phyloP scores from a whole-genome alignment of 2,888 invertebrate genomes.

The Tridacna crocea region DNA sequence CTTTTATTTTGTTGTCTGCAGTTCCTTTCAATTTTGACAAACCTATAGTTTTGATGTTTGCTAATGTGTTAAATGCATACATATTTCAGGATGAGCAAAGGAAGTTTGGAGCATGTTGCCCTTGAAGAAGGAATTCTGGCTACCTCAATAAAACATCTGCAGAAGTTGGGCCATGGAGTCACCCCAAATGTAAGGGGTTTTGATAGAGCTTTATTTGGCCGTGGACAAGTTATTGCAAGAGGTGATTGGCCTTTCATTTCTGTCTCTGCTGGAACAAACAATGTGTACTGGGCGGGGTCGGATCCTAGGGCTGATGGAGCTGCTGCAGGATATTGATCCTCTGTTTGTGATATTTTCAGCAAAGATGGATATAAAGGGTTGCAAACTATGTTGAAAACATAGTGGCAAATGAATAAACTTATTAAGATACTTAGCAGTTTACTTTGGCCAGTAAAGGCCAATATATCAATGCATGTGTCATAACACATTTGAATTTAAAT shows the following conservation, averaged over 20 bases:
- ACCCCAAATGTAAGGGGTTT: slow-evolving; percentile 64
- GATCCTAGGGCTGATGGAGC: slow-evolving; percentile 81
- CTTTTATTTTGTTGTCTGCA: no score
- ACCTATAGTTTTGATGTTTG: no score
- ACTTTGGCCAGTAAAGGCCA: no score
- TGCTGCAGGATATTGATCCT: slow-evolving; percentile 69
- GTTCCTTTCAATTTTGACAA: no score
- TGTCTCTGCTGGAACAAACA: slow-evolving; percentile 13
- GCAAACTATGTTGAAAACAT: no score
- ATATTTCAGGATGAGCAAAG: slow-evolving; percentile 54
- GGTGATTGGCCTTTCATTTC: slow-evolving; percentile 71
- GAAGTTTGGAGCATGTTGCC: slow-evolving; percentile 58
- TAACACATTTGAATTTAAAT: no score
- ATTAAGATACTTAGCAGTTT: no score
- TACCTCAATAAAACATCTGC: slow-evolving; percentile 65
- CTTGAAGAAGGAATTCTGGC: slow-evolving; percentile 77
- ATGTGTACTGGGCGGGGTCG: slow-evolving; percentile 79
- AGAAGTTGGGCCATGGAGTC: slow-evolving; percentile 72
- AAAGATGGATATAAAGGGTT: no score
- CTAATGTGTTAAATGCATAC: no score
- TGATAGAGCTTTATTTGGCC: slow-evolving; percentile 76
- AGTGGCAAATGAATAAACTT: no score
- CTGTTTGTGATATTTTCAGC: no score
- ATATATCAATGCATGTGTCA: no score
- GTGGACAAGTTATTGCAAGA: slow-evolving; percentile 81